Evolutionary conservation across 2,888 invertebrate genomes (phyloP), one percentile per base, ranked within the genome.

Genomic region (Diaprepes abbreviatus): DNA sequence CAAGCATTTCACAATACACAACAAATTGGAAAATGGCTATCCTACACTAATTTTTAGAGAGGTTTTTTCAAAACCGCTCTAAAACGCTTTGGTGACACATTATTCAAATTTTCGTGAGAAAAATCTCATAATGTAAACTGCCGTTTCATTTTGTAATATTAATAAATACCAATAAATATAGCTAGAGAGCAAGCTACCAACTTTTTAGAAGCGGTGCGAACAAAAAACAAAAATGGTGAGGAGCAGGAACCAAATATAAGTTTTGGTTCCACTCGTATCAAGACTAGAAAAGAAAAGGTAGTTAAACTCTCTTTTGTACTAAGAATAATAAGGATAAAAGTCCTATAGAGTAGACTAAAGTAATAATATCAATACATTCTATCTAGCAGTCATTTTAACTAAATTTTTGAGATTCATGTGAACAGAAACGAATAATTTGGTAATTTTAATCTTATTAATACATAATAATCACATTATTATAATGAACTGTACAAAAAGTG

Each of bases 1-100:
- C 17, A 65, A 57, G 65, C 45, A 33, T 10, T 43, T 64, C 64
- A 65, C 65, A 65, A 55, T 58, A 65, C 65, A 65, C 38, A 50
- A 24, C 10, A 36, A 48, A 50, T 28, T 24, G 28, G 19, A 28
- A 50, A 50, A 43, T 21, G 10, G 14, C 28, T 50, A 28, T 28
- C 21, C 48, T 50, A 50, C 7, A 28, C 48, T 16, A 28, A 4
- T 12, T 16, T 28, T 50, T 14, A 10, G 12, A 28, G 14, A 19
- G 24, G 21, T 6, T 50, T 14, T 50, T 28, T 10, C 24, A 6
- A 48, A 48, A 48, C 28, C 16, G 9, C 28, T 14, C 28, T 16
- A 6, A n/a, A 3, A 24, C 5, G 3, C 24, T 24, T 24, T 24
- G 5, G 24, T 24, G 3, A 24, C 3, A 24, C 5, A 24, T 24